Evolutionary conservation across 2,113 vertebrate genomes (phyloP).

Genomic region (Mesitornis unicolor): DNA sequence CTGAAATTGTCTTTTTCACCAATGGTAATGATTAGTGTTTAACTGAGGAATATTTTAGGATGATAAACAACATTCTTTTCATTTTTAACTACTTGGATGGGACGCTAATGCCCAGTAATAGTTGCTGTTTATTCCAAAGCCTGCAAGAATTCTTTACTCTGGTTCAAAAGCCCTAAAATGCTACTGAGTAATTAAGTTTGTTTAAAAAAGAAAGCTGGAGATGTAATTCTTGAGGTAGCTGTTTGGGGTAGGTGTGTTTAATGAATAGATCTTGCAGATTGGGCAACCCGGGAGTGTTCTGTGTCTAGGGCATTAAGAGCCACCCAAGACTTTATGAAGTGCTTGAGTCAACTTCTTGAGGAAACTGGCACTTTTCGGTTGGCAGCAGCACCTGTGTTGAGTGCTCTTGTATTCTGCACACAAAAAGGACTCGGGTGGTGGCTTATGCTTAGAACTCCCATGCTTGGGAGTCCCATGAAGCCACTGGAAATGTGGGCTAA

Average conservation of each 20-base stretch:
- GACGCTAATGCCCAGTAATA: neutral
- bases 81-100: neutral
- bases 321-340: neutral
- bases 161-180: neutral
- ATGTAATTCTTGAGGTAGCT: neutral
- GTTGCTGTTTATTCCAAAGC: neutral
- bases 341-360: neutral
- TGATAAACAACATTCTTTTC: constrained; percentile 49
- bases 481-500: fast-evolving
- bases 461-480: neutral
- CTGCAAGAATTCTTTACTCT: neutral
- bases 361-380: neutral
- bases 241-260: neutral
- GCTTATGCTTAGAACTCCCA: neutral
- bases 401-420: neutral
- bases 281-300: neutral
- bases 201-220: neutral
- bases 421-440: neutral
- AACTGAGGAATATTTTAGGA: constrained; percentile 19
- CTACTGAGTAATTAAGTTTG: neutral
- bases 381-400: neutral
- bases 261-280: neutral
- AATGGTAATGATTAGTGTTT: neutral
- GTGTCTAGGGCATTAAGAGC: neutral
- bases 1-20: neutral